Conservation (phyloP, 2,888 invertebrate genomes). For the Synergus gifuensis region DNA sequence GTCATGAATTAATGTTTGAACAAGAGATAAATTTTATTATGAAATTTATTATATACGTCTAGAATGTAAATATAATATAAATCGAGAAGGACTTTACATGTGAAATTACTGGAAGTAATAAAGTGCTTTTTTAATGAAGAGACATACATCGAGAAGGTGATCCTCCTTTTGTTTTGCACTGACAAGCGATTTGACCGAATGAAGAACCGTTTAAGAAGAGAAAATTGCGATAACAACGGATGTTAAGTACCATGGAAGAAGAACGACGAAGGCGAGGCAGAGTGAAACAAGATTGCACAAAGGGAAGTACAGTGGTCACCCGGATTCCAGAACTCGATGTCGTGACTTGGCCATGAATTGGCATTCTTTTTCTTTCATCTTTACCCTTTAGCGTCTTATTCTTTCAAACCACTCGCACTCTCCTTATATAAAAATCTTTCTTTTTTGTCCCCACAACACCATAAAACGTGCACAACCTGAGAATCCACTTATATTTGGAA, state of each 20-base stretch:
- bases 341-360: slow-evolving; percentile 42
- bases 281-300: slow-evolving; percentile 41
- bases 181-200: slow-evolving; percentile 38
- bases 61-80: background rate
- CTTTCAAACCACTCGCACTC: slow-evolving; percentile 35
- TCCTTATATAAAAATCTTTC: background rate
- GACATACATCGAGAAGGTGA: slow-evolving; percentile 34
- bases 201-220: slow-evolving; percentile 42
- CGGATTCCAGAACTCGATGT: slow-evolving; percentile 40
- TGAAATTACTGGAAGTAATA: slow-evolving; percentile 14
- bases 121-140: slow-evolving; percentile 35
- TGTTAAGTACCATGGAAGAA: slow-evolving; percentile 40
- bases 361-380: slow-evolving; percentile 37
- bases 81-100: background rate
- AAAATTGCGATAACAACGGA: slow-evolving; percentile 41
- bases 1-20: background rate
- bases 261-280: slow-evolving; percentile 33
- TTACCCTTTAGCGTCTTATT: slow-evolving; percentile 37
- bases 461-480: slow-evolving; percentile 26
- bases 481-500: slow-evolving; percentile 38
- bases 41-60: background rate
- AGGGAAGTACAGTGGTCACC: slow-evolving; percentile 42
- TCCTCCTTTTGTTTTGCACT: slow-evolving; percentile 34
- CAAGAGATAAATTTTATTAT: background rate
- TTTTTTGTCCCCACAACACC: background rate